Conservation (phyloP, 2,797 vertebrate genomes). For the Calcarius lapponicus region DNA sequence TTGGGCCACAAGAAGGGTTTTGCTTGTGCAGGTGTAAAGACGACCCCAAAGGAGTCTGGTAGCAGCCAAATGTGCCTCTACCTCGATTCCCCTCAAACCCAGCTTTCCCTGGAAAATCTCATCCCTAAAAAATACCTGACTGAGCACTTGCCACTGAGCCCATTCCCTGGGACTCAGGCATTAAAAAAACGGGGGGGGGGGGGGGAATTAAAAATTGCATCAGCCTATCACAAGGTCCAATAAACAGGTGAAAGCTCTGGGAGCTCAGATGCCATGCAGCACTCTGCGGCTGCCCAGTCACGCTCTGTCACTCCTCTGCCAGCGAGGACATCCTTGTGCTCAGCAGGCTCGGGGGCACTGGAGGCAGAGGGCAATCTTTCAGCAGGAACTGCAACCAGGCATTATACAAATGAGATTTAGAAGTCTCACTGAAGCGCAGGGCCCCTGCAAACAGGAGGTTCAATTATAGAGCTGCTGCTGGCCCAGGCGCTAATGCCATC, state of each 20-base stretch:
- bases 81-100: rapidly evolving
- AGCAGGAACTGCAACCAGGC: conserved; percentile 32
- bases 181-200: neutral
- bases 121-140: neutral
- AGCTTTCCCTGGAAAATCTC: neutral
- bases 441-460: conserved; percentile 17
- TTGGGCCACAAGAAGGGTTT: neutral
- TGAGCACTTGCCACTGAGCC: neutral
- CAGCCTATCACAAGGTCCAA: neutral
- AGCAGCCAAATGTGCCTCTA: neutral
- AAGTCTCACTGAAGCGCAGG: neutral
- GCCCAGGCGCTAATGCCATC: neutral
- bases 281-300: rapidly evolving
- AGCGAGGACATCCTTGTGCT: neutral
- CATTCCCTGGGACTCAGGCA: neutral
- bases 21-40: neutral
- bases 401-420: conserved; percentile 67
- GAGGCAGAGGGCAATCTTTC: conserved; percentile 27
- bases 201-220: neutral
- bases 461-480: conserved; percentile 39
- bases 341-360: neutral
- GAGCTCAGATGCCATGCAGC: neutral
- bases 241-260: neutral
- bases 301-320: neutral
- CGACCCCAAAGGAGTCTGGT: neutral